Conservation (phyloP, 23 tunicate genomes). For the Halocynthia aurantium region DNA sequence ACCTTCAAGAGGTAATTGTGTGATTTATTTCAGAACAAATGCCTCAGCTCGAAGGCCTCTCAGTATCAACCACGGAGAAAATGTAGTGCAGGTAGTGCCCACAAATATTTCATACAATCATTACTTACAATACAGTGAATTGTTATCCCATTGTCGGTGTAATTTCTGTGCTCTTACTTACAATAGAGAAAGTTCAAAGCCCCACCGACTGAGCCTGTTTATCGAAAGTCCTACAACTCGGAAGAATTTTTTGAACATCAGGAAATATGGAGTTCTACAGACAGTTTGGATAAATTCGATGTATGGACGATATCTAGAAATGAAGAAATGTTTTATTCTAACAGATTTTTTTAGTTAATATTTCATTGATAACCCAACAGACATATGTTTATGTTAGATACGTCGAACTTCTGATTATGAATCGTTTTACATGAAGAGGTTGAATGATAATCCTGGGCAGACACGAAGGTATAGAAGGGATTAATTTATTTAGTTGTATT, state of each 20-base stretch:
- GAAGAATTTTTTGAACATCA: constrained; percentile 26
- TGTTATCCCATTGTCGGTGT: too few species aligned
- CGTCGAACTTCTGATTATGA: too few species aligned
- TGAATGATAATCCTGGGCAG: too few species aligned
- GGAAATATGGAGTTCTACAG: constrained; percentile 30
- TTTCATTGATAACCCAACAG: too few species aligned
- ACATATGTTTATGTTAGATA: too few species aligned
- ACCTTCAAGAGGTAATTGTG: too few species aligned
- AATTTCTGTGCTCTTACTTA: background rate
- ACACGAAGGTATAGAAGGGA: background rate
- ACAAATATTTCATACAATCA: background rate
- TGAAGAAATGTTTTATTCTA: too few species aligned
- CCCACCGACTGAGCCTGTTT: constrained; percentile 66
- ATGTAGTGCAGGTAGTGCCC: constrained; percentile 22
- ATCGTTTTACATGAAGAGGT: too few species aligned
- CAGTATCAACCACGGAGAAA: constrained; percentile 41
- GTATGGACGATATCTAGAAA: too few species aligned
- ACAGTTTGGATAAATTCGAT: constrained; percentile 6
- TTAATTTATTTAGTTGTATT: background rate
- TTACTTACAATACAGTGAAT: background rate
- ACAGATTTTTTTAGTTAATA: too few species aligned
- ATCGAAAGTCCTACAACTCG: constrained; percentile 44
- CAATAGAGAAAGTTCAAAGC: constrained; percentile 33
- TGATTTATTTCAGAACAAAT: too few species aligned
- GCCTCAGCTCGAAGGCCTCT: constrained; percentile 37